Evolutionary conservation across 2,888 invertebrate genomes (phyloP).

Genomic region (Nomada ferruginata): DNA sequence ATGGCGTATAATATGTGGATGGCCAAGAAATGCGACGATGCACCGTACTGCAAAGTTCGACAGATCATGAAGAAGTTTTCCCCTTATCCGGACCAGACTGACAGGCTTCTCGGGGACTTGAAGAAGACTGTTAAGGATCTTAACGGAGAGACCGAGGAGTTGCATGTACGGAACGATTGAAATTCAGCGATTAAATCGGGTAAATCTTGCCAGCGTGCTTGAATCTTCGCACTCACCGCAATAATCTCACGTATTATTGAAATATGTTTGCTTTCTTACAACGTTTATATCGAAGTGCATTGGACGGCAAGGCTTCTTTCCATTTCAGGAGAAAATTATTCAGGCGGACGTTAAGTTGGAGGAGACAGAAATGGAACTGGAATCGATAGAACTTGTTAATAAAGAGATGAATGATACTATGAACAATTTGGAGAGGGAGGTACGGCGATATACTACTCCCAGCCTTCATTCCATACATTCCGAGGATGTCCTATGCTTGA

Average conservation of each 20-base stretch:
- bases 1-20: conserved; percentile 77
- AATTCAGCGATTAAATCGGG: conserved; percentile 71
- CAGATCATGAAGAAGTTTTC: conserved; percentile 74
- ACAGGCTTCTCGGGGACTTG: conserved; percentile 72
- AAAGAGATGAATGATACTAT: conserved; percentile 73
- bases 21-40: conserved; percentile 33
- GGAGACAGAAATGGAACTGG: conserved; percentile 77
- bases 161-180: conserved; percentile 80
- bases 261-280: background rate
- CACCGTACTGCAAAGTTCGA: conserved; percentile 73
- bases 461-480: conserved; percentile 78
- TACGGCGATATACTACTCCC: conserved; percentile 55
- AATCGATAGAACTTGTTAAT: conserved; percentile 74
- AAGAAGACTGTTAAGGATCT: conserved; percentile 68
- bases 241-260: background rate
- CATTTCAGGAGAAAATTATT: conserved; percentile 79
- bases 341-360: conserved; percentile 77
- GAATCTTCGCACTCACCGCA: conserved; percentile 10
- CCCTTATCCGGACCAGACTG: conserved; percentile 73
- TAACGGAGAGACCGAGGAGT: conserved; percentile 76
- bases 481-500: conserved; percentile 77
- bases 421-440: conserved; percentile 66
- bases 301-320: background rate
- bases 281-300: too few species aligned
- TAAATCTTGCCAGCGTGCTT: conserved; percentile 70